Conservation (phyloP, 2,113 vertebrate species). For the Scomber scombrus region DNA sequence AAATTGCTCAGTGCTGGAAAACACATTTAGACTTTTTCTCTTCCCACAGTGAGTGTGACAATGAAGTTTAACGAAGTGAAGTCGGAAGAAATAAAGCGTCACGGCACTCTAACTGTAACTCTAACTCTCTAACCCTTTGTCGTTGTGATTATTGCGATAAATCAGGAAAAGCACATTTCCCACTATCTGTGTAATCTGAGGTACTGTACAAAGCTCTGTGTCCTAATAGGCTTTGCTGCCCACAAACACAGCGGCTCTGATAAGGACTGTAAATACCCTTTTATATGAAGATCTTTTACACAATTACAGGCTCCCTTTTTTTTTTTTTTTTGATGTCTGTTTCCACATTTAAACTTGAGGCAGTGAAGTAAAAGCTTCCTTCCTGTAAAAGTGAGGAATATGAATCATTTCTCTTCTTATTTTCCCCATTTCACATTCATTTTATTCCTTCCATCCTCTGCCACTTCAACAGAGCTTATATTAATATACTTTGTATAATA, state of each 20-base stretch:
- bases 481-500: no score
- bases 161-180: conserved; percentile 14
- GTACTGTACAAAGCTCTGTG: neutral
- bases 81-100: neutral
- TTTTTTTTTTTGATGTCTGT: conserved; percentile 7
- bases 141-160: conserved; percentile 13
- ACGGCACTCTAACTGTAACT: neutral
- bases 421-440: no score
- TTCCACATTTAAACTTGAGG: neutral
- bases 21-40: neutral
- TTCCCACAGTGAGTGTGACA: neutral
- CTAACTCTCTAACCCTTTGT: no score
- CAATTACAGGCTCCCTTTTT: neutral
- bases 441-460: neutral
- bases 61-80: neutral
- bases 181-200: conserved; percentile 25
- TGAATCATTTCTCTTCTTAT: neutral
- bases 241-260: conserved; percentile 7
- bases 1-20: neutral
- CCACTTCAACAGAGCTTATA: no score
- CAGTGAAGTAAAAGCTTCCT: neutral
- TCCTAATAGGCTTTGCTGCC: conserved; percentile 26
- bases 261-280: neutral
- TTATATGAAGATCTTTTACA: neutral
- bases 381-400: neutral